Evolutionary conservation across 2,888 invertebrate genomes (phyloP).

Genomic region (Ichneumoninae sp.): DNA sequence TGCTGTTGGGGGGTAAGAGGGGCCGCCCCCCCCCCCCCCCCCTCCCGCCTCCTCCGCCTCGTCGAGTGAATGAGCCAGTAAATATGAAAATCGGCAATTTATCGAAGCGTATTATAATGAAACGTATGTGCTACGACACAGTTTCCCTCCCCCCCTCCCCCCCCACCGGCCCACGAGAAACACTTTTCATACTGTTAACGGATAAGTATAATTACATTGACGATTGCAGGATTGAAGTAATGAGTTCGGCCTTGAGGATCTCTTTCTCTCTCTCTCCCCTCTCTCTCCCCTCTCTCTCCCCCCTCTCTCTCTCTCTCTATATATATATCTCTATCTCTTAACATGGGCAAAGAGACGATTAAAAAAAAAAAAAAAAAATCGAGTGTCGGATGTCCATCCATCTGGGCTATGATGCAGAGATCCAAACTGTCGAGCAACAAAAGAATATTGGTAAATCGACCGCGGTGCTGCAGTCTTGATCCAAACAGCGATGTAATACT

Average conservation of each 20-base stretch:
- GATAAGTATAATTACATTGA: constrained; percentile 24
- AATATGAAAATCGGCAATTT: not conserved
- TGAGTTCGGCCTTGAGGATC: constrained; percentile 25
- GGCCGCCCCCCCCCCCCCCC: not conserved
- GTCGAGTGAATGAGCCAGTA: not conserved
- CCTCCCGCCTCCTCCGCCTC: not conserved
- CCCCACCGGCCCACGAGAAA: constrained; percentile 26
- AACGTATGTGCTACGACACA: constrained; percentile 1
- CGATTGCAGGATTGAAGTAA: constrained; percentile 14
- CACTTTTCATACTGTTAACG: constrained; percentile 37
- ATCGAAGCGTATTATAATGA: constrained; percentile 12
- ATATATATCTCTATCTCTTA: no score
- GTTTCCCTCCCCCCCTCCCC: not conserved
- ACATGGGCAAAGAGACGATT: not conserved
- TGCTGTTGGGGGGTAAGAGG: not conserved
- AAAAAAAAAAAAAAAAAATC: not conserved
- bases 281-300: not conserved
- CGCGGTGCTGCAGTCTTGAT: not conserved
- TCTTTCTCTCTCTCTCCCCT: not conserved
- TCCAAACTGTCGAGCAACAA: not conserved
- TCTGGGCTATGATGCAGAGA: not conserved
- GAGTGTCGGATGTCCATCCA: not conserved
- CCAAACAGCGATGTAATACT: not conserved
- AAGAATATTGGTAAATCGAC: not conserved
- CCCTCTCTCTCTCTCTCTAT: constrained; percentile 22